Base-by-base conservation (phyloP, 2,797 vertebrate genomes). In the Mionectes olivaceus region DNA sequence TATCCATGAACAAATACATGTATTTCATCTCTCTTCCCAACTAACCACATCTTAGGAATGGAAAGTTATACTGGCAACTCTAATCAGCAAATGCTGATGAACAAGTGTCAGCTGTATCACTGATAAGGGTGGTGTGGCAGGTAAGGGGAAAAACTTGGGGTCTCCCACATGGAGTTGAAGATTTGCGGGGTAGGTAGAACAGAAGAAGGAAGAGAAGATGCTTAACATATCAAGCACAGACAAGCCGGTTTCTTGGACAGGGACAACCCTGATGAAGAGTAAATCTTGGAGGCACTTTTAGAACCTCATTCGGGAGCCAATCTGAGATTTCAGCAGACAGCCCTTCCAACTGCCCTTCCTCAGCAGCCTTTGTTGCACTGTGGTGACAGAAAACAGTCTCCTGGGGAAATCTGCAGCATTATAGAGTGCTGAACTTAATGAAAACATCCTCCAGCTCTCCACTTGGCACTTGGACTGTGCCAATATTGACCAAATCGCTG, bases 381-480 rank as follows among this genome's bases (percentile, higher is more conserved):
- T 8, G 10, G 46, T 41, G 78, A 37, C 59, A 90, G 53, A 88
- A 90, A 87, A 46, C 22, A 75, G 61, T 11, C 25, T 68, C 61
- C 47, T 0, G 3, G 49, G 85, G 55, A 81, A 86, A 86, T n/a
- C 35, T 28, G 44, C 57, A 28, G 73, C 6, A 6, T n/a, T 56
- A 14, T 4, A 41, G 49, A 60, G 64, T 2, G 4, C 83, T 74
- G 89, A 63, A 56, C 83, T 67, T 70, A 87, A 95, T 68, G 68
- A 92, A 95, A 94, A 85, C 30, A 47, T 86, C 81, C 70, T 21
- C 68, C 78, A 84, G 35, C 53, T 83, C 69, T 71, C 64, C 60
- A 57, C 46, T 65, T 83, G 81, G 65, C 46, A 35, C 71, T 76
- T 46, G 68, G 55, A 61, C 83, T 80, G 55, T 50, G 88, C 83